Base-by-base conservation (phyloP, 2,797 vertebrate species). In the Cygnus olor region DNA sequence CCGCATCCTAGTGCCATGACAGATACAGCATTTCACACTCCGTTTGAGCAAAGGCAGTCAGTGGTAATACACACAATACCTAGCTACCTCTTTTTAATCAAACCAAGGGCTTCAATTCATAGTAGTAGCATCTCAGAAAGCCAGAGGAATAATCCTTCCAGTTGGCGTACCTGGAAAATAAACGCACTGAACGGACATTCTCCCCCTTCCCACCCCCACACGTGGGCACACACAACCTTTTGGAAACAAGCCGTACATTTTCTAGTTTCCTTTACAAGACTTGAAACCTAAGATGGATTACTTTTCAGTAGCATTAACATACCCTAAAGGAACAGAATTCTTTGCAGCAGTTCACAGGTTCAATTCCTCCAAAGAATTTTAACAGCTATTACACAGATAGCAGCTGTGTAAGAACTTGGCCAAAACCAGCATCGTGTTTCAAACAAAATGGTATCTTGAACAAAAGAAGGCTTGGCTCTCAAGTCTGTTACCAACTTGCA, bases 1-100 rank as follows among this genome's bases (percentile, higher is more conserved):
- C 27, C 10, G 27, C 14, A 38, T 8, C 7, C 36, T 25, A 65
- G 8, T 0, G 4, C 21, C 44, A 24, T 0, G 12, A 38, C n/a
- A 69, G 78, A 88, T 4, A 28, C 56, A 79, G 32, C 47, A 45
- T 15, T 21, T 21, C 2, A 49, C 14, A 11, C 3, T 0, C 1
- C 11, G 56, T 49, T 27, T 5, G 20, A 88, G 38, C 14, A 9
- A 53, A 56, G 38, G 5, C 47, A 13, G 36, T 42, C 17, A 54
- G 30, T 8, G 7, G 9, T 7, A 60, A 60, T 19, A 36, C 2
- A 45, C 5, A 21, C 11, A 9, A 61, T 38, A 61, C 32, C 10
- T 28, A 58, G 38, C 10, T 65, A 24, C 15, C 40, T 64, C 38
- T 71, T 49, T 32, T n/a, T 49, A 20, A 14, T 69, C 36, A 14